Base-by-base conservation (phyloP, 1,140 invertebrate species). In the Dinoponera quadriceps region DNA sequence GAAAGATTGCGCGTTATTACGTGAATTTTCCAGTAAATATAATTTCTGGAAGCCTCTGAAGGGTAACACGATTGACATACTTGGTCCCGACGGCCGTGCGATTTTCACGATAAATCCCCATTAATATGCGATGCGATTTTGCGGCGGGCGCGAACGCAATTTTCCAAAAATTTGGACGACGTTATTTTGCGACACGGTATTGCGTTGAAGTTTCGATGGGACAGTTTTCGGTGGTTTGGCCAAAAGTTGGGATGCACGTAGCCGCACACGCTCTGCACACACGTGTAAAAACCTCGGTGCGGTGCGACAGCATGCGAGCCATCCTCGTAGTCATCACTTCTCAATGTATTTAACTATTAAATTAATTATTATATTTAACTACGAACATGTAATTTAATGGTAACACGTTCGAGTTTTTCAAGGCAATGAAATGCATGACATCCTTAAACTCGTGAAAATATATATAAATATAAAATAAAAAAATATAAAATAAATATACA, bases 141-240 rank as follows among this genome's bases (percentile, higher is more conserved):
- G 18, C 13, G 62, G 16, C 49, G 54, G 22, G 49, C 1, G 29
- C 16, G 13, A 68, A 68, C 1, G 29, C 14, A 78, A 78, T 68
- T 78, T 78, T 44, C 75, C 29, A 78, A 78, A 78, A 78, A 69
- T 78, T 68, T 78, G 25, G 29, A 78, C 69, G 29, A 78, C 29
- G 22, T 69, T 78, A 78, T 78, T 68, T 78, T 68, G 62, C 25
- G 29, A 18, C 51, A 16, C n/a, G 49, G 14, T 68, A 55, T 78
- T 38, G 38, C 49, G 29, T 25, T 29, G 22, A 44, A 78, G 49
- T 78, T 78, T 44, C 49, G 49, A 68, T 59, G 49, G 49, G 38
- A 78, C 68, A 57, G 63, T 68, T 78, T 44, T 22, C 13, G 20
- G 75, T 16, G 22, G 49, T 78, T 78, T 69, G 13, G 22, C 57